Evolutionary conservation across 37 sponge, comb jelly and placozoan genomes (phyloP).

Genomic region (Diacarnus erythraeanus): DNA sequence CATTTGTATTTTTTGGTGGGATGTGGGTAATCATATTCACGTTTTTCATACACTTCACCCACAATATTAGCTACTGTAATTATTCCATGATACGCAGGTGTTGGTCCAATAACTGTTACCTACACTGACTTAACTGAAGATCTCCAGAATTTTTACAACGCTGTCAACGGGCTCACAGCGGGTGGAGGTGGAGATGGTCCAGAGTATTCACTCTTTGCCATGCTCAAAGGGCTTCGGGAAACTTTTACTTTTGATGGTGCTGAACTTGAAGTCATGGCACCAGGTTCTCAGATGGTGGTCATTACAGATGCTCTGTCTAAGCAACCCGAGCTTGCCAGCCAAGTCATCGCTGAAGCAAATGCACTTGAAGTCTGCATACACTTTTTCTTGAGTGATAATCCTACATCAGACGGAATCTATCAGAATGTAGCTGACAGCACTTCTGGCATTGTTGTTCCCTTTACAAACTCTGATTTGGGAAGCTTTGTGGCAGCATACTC

Average conservation of each 20-base stretch:
- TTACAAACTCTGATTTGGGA: neutral
- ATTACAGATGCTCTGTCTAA: neutral
- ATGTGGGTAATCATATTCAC: too few relatives aligned
- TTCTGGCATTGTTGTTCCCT: neutral
- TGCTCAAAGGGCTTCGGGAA: neutral
- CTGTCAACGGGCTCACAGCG: neutral
- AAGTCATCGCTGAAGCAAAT: conserved; percentile 9
- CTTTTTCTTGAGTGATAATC: conserved; percentile 13
- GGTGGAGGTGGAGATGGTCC: neutral
- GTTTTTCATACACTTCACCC: too few relatives aligned
- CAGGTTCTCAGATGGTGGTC: neutral
- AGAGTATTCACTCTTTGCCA: neutral
- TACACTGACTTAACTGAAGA: neutral
- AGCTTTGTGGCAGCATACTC: neutral
- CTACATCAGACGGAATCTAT: neutral
- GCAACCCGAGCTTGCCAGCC: neutral
- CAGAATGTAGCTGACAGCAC: neutral
- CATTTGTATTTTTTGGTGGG: too few relatives aligned
- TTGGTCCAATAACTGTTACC: neutral
- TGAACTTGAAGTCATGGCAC: neutral
- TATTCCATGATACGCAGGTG: too few relatives aligned
- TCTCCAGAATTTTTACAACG: neutral
- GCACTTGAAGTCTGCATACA: conserved; percentile 15
- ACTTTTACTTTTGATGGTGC: neutral
- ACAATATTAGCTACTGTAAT: too few relatives aligned